Base-by-base conservation (phyloP, 2,888 invertebrate genomes). In the Trilocha varians region DNA sequence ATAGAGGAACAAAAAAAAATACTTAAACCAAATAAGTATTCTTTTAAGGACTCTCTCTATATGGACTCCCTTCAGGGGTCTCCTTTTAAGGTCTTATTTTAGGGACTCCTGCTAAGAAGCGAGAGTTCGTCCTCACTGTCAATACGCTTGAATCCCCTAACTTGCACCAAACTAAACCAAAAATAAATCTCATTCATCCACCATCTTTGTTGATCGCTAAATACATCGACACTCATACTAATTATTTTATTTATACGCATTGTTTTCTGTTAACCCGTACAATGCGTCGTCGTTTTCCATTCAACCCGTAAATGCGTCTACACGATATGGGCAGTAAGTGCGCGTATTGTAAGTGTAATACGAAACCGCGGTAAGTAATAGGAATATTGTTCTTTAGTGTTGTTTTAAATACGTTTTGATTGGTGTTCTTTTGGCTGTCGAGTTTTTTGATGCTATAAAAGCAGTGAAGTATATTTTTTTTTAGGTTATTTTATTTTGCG, bases 161-260 rank as follows among this genome's bases (percentile, higher is more conserved):
- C 46, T 57, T 55, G 41, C 13, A 48, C 47, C 52, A 46, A 40
- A 17, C 45, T 16, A 41, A 34, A 15, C 17, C 35, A 42, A 35
- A 51, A 55, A 50, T 47, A 54, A 57, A 55, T 53, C 52, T 59
- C 52, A 66, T 71, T 73, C 64, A 67, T 68, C 61, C 65, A 63
- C 59, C 70, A 65, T 70, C 59, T 71, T 62, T 56, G 58, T 61
- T 56, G 57, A 69, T 71, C 59, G 53, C 50, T 72, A 71, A 73
- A 68, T 69, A 69, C 62, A 55, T 70, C 73, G 75, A 77, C 80
- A 77, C 79, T 70, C 71, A 59, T 64, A 78, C 78, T 79, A 82
- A 82, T 80, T 80, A 79, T 78, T 76, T 68, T 70, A 70, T 76
- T 71, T 71, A 59, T 62, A 59, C 65, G 62, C 59, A 61, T 53